Evolutionary conservation across 2,113 vertebrate species (phyloP).

Genomic region (Cynocephalus volans): DNA sequence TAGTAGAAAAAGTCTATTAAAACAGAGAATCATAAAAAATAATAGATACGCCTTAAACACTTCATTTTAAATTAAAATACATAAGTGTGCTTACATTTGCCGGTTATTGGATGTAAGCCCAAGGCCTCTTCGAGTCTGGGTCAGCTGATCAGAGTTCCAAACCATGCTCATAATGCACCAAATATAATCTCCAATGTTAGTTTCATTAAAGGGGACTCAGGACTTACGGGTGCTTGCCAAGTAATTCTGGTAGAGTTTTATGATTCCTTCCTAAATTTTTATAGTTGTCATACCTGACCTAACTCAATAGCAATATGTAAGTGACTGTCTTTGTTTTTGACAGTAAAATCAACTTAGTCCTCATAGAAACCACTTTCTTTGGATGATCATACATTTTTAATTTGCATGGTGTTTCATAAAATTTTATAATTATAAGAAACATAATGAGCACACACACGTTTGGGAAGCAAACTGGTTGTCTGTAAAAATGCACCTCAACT

Average conservation of each 20-base stretch:
- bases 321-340: constrained; percentile 61
- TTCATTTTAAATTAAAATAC: constrained; percentile 57
- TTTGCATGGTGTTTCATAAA: constrained; percentile 41
- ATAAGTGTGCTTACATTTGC: constrained; percentile 25
- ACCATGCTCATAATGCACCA: constrained; percentile 37
- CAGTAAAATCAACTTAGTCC: constrained; percentile 44
- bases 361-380: constrained; percentile 60
- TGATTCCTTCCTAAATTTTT: constrained; percentile 79
- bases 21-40: constrained; percentile 70
- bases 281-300: constrained; percentile 76
- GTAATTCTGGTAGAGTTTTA: constrained; percentile 75
- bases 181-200: constrained; percentile 43
- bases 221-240: constrained; percentile 68
- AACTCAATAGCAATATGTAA: constrained; percentile 74
- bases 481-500: neutral
- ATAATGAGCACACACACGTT: constrained; percentile 15
- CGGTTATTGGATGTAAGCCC: constrained; percentile 33
- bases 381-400: constrained; percentile 55
- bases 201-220: constrained; percentile 71
- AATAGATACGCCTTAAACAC: constrained; percentile 53
- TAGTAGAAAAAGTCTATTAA: constrained; percentile 71
- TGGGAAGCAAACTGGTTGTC: neutral
- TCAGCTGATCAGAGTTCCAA: constrained; percentile 58
- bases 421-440: constrained; percentile 51
- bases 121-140: neutral